These are phyloP conservation scores for Seriola dumerili DNA, from an alignment of 2,113 vertebrate genomes.

Conservation along the genomic window DNA sequence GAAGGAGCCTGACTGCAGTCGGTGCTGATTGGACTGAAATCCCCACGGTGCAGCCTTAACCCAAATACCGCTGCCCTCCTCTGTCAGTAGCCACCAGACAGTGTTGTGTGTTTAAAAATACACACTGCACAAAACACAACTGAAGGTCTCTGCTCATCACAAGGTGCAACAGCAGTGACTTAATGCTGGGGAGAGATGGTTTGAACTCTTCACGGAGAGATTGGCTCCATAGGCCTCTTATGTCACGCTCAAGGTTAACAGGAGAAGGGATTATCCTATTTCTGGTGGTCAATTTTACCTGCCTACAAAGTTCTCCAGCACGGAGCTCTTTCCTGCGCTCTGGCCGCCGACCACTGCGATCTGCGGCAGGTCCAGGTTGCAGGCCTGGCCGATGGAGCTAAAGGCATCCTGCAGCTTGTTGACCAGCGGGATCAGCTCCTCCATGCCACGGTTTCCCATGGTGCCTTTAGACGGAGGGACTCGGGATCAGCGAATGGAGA, in stretches of 20 bases:
- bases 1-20: constrained; percentile 22
- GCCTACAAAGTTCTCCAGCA: constrained; percentile 93
- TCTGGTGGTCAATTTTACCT: constrained; percentile 82
- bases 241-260: constrained; percentile 71
- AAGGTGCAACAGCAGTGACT: constrained; percentile 16
- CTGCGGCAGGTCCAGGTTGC: constrained; percentile 92
- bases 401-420: constrained; percentile 96
- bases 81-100: constrained; percentile 28
- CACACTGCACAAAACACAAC: constrained; percentile 1
- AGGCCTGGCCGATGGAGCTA: constrained; percentile 92
- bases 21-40: constrained; percentile 57
- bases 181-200: constrained; percentile 51
- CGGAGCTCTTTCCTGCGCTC: constrained; percentile 93
- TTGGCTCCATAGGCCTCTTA: constrained; percentile 69
- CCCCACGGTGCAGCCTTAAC: constrained; percentile 67
- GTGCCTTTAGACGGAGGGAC: constrained; percentile 69
- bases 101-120: constrained; percentile 35
- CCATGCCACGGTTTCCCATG: constrained; percentile 92
- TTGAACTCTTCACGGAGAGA: constrained; percentile 55
- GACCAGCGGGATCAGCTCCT: constrained; percentile 93
- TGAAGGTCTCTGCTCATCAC: constrained; percentile 6
- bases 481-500: constrained; percentile 59
- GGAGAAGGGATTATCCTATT: constrained; percentile 75
- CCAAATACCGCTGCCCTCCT: constrained; percentile 60
- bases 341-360: constrained; percentile 93